phyloP scores from a whole-genome alignment of 2,113 vertebrate genomes.

The Eidolon helvum region DNA sequence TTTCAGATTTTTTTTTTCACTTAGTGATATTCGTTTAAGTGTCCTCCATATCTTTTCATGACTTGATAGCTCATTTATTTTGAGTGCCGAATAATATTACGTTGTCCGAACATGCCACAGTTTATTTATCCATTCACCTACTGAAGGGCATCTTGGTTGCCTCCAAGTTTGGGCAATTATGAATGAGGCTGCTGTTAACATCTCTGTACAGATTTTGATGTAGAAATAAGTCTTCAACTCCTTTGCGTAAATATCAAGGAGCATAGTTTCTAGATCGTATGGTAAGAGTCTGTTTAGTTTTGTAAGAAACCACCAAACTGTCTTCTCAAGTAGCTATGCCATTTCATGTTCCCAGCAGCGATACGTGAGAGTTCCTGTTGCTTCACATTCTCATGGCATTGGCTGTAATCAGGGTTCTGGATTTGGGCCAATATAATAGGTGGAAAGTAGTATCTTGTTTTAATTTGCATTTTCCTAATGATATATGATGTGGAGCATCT shows the following conservation, averaged over 20 bases:
- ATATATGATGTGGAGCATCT: background rate
- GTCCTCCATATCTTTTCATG: background rate
- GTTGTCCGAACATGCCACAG: background rate
- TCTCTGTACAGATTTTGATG: background rate
- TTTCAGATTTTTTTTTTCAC: background rate
- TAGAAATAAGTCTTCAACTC: background rate
- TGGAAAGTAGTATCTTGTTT: background rate
- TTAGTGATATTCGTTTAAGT: background rate
- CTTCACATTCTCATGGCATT: background rate
- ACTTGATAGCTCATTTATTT: background rate
- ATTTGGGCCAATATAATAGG: background rate
- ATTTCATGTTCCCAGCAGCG: background rate
- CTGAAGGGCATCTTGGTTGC: background rate
- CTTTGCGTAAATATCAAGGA: background rate
- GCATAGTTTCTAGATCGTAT: background rate
- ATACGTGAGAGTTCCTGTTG: background rate
- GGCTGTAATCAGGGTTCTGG: background rate
- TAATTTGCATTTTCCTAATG: background rate
- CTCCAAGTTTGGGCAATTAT: background rate
- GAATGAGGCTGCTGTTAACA: background rate
- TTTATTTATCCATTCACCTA: background rate
- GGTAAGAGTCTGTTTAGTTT: background rate
- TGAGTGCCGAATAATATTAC: background rate
- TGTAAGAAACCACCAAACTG: background rate
- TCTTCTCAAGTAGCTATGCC: background rate